phyloP scores from a whole-genome alignment of 2,888 invertebrate genomes.

The Ectemnius continuus region DNA sequence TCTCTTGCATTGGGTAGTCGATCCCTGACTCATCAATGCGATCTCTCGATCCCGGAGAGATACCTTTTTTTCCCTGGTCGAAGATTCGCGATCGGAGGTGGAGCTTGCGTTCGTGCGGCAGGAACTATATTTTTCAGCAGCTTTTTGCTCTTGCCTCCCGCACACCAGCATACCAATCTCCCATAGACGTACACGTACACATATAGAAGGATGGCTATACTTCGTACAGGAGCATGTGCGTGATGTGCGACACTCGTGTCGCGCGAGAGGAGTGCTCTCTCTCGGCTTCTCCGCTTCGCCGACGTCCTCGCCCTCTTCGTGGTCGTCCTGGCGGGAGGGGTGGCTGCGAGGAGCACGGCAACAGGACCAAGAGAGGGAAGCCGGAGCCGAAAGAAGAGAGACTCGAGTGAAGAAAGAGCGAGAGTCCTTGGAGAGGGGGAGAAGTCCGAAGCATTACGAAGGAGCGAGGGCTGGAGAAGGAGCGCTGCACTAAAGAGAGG shows the following conservation, averaged over 20 bases:
- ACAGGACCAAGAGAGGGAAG: conserved; percentile 16
- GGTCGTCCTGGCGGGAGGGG: conserved; percentile 47
- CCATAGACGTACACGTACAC: conserved; percentile 31
- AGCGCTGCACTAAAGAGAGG: conserved; percentile 12
- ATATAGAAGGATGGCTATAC: conserved; percentile 48
- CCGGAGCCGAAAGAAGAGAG: conserved; percentile 42
- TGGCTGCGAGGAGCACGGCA: conserved; percentile 18
- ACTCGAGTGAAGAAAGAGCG: conserved; percentile 7
- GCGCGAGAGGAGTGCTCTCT: conserved; percentile 34
- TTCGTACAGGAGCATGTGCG: background rate
- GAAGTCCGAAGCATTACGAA: conserved; percentile 27
- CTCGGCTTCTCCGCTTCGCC: conserved; percentile 24
- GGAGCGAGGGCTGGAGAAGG: background rate
- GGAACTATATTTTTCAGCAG: conserved; percentile 57
- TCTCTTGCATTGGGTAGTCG: background rate
- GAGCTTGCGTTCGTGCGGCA: conserved; percentile 39
- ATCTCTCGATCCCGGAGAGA: conserved; percentile 23
- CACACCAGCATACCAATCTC: conserved; percentile 38
- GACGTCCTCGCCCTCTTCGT: conserved; percentile 13
- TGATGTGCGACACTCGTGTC: conserved; percentile 31
- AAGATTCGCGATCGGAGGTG: conserved; percentile 9
- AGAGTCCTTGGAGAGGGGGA: background rate
- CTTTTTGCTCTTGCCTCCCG: conserved; percentile 37
- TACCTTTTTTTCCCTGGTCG: conserved; percentile 42
- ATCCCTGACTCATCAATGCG: conserved; percentile 35